phyloP scores from a whole-genome alignment of 2,888 invertebrate genomes.

The Hemaris fuciformis region DNA sequence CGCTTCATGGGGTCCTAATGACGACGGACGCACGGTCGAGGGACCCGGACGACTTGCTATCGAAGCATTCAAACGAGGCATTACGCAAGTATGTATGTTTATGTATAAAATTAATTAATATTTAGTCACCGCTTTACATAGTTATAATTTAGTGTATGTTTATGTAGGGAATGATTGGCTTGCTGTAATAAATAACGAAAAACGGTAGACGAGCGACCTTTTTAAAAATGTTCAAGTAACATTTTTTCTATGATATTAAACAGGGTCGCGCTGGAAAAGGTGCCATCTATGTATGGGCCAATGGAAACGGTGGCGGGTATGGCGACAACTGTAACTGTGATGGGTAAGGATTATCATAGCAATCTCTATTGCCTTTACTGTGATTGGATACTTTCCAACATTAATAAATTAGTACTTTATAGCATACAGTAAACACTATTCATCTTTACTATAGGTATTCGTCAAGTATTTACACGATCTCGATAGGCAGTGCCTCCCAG shows the following conservation, averaged over 20 bases:
- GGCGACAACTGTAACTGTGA: slow-evolving; percentile 96
- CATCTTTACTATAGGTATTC: slow-evolving; percentile 68
- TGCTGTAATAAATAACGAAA: no score
- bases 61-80: slow-evolving; percentile 88
- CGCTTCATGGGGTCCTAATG: slow-evolving; percentile 96
- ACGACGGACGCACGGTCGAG: slow-evolving; percentile 94
- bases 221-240: no score
- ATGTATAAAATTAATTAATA: no score
- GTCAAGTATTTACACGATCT: slow-evolving; percentile 92
- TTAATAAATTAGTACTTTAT: no score
- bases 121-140: no score
- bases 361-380: no score
- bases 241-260: not conserved
- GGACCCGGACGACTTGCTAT: slow-evolving; percentile 91
- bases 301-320: slow-evolving; percentile 92
- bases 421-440: no score
- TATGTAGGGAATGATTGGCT: no score
- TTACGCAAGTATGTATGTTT: slow-evolving; percentile 85
- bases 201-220: no score
- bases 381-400: no score
- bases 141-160: no score
- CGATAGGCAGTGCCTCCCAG: slow-evolving; percentile 93
- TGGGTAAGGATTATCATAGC: slow-evolving; percentile 84
- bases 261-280: slow-evolving; percentile 91
- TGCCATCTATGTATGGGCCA: slow-evolving; percentile 94